Evolutionary conservation across 2,888 invertebrate species (phyloP).

Genomic region (Cephus sareptanus): DNA sequence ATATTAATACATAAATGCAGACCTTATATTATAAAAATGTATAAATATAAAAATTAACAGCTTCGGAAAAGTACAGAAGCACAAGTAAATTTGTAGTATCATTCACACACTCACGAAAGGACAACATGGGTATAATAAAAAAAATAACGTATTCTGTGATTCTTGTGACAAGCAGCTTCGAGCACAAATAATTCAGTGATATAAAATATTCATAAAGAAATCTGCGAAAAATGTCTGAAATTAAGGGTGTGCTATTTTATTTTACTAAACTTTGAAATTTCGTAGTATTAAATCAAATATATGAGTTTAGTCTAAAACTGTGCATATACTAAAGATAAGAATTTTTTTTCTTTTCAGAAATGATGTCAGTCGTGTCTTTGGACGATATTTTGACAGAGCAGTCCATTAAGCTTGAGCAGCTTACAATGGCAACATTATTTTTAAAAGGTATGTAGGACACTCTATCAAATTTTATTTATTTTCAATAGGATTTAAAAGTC

Average conservation of each 20-base stretch:
- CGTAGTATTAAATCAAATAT: background rate
- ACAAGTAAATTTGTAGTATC: background rate
- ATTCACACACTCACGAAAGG: background rate
- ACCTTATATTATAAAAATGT: background rate
- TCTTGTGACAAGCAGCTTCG: background rate
- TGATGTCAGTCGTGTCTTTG: slow-evolving; percentile 24
- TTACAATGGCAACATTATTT: slow-evolving; percentile 38
- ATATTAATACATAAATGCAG: background rate
- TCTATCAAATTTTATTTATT: slow-evolving; percentile 3
- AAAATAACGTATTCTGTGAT: background rate
- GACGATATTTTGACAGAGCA: slow-evolving; percentile 37
- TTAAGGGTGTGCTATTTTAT: background rate
- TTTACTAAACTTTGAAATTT: background rate
- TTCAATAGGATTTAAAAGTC: background rate
- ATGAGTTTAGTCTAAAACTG: background rate
- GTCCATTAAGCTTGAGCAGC: slow-evolving; percentile 30
- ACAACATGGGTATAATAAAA: background rate
- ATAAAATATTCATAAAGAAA: background rate
- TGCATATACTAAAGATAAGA: background rate
- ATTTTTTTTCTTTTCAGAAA: slow-evolving; percentile 4
- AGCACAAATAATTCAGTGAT: background rate
- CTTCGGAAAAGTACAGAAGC: background rate
- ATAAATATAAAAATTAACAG: background rate
- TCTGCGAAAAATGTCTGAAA: background rate
- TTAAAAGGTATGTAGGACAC: slow-evolving; percentile 35